Percentiles rank a stretch among this genome's conserved stretches.
Evolutionary conservation across 2,797 vertebrate species (phyloP).

Genomic region (Rhyacichthys aspro): DNA sequence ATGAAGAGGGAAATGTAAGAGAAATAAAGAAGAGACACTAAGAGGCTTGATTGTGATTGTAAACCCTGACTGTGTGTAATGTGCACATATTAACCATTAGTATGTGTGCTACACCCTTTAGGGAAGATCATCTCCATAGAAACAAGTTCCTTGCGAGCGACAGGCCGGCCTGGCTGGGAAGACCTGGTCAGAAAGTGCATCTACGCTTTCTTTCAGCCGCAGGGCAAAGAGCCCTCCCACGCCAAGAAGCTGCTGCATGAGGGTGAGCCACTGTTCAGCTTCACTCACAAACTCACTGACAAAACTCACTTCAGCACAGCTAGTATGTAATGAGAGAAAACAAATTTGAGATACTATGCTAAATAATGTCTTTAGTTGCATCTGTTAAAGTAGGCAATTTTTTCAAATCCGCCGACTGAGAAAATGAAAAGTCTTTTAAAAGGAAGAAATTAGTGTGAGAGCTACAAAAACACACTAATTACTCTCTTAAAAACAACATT

Average conservation of each 20-base stretch:
- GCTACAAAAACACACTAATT: too few species aligned
- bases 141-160: conserved; percentile 91
- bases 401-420: neutral
- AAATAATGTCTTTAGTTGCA: neutral
- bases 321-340: neutral
- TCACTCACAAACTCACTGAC: conserved; percentile 24
- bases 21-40: too few species aligned
- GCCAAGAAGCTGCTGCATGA: conserved; percentile 97
- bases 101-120: conserved; percentile 56
- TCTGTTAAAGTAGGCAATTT: too few species aligned
- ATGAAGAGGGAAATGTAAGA: too few species aligned
- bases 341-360: too few species aligned
- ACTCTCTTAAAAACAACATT: neutral
- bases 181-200: conserved; percentile 96
- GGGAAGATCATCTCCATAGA: conserved; percentile 99
- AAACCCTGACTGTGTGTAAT: conserved; percentile 6
- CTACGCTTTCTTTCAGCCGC: conserved; percentile 96
- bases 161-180: conserved; percentile 94
- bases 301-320: neutral
- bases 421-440: neutral
- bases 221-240: conserved; percentile 92
- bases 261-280: conserved; percentile 75
- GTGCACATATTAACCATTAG: conserved; percentile 17
- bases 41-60: too few species aligned
- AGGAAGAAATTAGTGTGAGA: neutral